Evolutionary conservation across 1,140 invertebrate genomes (phyloP), one percentile per base, ranked within the genome.

Genomic region (Ceratoteleas bidentatus): DNA sequence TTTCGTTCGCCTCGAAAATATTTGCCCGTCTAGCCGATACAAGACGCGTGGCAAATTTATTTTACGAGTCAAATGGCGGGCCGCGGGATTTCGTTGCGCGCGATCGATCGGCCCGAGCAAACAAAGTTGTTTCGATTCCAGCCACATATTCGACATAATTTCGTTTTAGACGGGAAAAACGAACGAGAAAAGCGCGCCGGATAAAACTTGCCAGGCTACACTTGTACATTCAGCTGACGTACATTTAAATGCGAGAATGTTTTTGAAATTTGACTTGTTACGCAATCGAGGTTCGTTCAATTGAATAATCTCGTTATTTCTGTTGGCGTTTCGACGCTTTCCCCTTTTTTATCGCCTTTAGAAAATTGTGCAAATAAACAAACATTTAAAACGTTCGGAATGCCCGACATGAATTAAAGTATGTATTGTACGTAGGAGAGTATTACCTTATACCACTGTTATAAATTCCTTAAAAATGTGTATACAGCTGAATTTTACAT

Each of bases 61-160:
- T 45, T 65, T 56, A 33, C 58, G 40, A 62, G 58, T 60, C 66
- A 60, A 60, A 69, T 57, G 36, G 54, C 54, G 47, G 10, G 34
- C 10, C 24, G 14, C 32, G 54, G 38, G 66, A 72, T 43, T 72
- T 45, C 15, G 56, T 53, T 15, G 68, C 65, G 68, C 65, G n/a
- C 32, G 5, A 69, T 61, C 68, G 68, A 70, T 61, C 57, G 45
- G 36, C 34, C 49, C 32, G 49, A 33, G 69, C 58, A 72, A 72
- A 62, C 58, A 62, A 47, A 54, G 60, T 73, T 73, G 49, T 72
- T 64, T 64, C 60, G 49, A 64, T 73, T 73, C 69, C 9, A 32
- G 60, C 52, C 61, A 36, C 61, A 74, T 47, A 58, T 65, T 65
- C 70, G 70, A 58, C 70, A 65, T 74, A 65, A 74, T 74, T 74